Conservation (phyloP, 2,113 vertebrate genomes). For the Gasterosteus aculeatus region DNA sequence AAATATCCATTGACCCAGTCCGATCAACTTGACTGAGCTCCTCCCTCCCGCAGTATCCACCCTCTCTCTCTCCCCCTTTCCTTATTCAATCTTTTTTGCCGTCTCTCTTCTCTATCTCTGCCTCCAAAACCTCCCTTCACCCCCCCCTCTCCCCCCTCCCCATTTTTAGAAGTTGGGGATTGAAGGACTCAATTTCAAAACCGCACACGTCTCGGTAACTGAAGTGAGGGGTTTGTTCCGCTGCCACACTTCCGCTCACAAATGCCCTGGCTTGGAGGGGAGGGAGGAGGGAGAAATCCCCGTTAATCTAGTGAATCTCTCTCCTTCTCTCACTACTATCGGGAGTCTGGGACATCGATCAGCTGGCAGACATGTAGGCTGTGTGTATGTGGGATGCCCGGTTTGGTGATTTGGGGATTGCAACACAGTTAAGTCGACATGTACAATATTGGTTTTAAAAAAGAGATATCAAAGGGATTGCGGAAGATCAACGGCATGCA, state of each 20-base stretch:
- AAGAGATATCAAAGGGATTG: background rate
- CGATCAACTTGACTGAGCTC: conserved; percentile 67
- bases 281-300: conserved; percentile 73
- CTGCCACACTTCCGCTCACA: conserved; percentile 80
- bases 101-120: conserved; percentile 49
- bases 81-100: conserved; percentile 28
- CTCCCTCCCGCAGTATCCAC: conserved; percentile 48
- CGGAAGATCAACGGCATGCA: background rate
- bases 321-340: conserved; percentile 59
- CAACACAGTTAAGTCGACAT: background rate
- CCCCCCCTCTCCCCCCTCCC: conserved; percentile 25
- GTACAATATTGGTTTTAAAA: background rate
- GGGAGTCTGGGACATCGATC: conserved; percentile 56
- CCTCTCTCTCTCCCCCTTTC: conserved; percentile 16
- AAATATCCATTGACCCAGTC: conserved; percentile 69
- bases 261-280: conserved; percentile 64
- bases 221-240: conserved; percentile 83
- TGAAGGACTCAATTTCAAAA: conserved; percentile 81
- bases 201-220: conserved; percentile 77
- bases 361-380: conserved; percentile 22
- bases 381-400: conserved; percentile 7
- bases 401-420: conserved; percentile 2
- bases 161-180: conserved; percentile 67
- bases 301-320: conserved; percentile 80
- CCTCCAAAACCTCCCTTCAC: conserved; percentile 33